Base-by-base conservation (phyloP, 2,888 invertebrate genomes). In the Brenthis ino region DNA sequence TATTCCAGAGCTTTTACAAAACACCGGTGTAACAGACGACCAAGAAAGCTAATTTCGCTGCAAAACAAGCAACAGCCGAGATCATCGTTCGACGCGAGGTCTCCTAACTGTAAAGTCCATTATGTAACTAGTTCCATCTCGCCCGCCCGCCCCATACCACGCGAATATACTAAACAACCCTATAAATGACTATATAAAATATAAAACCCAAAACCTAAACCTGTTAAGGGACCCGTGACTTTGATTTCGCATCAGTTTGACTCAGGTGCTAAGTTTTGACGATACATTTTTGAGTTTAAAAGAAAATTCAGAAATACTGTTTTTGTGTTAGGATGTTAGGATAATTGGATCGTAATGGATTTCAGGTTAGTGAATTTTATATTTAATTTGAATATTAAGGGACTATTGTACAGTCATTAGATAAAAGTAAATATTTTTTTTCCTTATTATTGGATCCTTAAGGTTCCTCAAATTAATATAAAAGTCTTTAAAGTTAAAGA, bases 31-130 rank as follows among this genome's bases (percentile, higher is more conserved):
- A 77, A 84, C n/a, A 78, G 74, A 77, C 79, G 74, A 76, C 80
- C 84, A 85, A 86, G 85, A 89, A 90, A 76, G 85, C 87, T 88
- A 85, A 91, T 89, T 91, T 91, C 77, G 88, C 89, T 83, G 85
- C 91, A 89, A 88, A 88, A 89, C 87, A 85, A 86, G 85, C 88
- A 87, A 82, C 82, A 84, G 11, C 79, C 79, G 88, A 91, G 91
- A 93, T 93, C 93, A 93, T 93, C 93, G 92, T 78, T 85, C 87
- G 82, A 79, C 65, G 80, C 87, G 91, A 89, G 92, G 91, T 88
- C 91, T 91, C 83, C 79, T 93, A 93, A 93, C 93, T 88, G 93
- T 93, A 93, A 86, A 87, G 83, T 84, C 82, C 87, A 82, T 92
- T 91, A 92, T 82, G 90, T 85, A 91, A 92, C 85, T 89, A 92